Percentiles rank a stretch among this genome's conserved stretches.
Evolutionary conservation across 1,140 invertebrate genomes (phyloP).

Genomic region (Sminthurides bifidus): DNA sequence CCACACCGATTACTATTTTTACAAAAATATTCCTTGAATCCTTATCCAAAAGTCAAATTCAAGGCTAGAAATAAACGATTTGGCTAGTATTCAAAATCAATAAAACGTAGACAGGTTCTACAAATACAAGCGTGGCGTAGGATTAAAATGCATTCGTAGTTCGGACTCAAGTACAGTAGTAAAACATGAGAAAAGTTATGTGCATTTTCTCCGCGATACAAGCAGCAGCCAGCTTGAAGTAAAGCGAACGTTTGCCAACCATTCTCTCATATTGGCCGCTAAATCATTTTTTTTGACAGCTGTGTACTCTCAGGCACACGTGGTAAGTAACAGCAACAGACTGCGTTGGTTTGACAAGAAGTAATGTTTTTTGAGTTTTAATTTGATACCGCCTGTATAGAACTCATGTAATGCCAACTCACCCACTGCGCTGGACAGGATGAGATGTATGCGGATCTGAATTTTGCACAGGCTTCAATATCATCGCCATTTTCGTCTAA

Average conservation of each 20-base stretch:
- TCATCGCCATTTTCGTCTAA: constrained; percentile 53
- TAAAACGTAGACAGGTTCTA: not conserved
- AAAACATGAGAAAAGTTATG: no score
- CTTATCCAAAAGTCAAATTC: no score
- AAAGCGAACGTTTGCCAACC: not conserved
- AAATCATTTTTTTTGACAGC: no score
- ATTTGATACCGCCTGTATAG: no score
- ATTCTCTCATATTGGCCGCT: not conserved
- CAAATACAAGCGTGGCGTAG: no score
- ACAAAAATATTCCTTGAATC: not conserved
- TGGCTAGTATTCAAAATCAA: not conserved
- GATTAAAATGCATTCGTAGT: no score
- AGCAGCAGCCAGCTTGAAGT: no score
- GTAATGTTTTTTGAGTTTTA: no score
- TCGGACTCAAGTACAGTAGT: no score
- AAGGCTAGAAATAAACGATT: constrained; percentile 4
- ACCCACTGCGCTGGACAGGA: constrained; percentile 77
- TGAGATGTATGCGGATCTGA: constrained; percentile 65
- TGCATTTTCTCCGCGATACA: no score
- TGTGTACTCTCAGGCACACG: no score
- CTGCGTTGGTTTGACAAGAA: not conserved
- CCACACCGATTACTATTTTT: no score
- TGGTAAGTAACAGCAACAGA: not conserved
- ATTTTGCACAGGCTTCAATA: constrained; percentile 50
- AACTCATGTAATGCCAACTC: not conserved